Conservation (phyloP, 2,888 invertebrate species). For the Atethmia centrago region DNA sequence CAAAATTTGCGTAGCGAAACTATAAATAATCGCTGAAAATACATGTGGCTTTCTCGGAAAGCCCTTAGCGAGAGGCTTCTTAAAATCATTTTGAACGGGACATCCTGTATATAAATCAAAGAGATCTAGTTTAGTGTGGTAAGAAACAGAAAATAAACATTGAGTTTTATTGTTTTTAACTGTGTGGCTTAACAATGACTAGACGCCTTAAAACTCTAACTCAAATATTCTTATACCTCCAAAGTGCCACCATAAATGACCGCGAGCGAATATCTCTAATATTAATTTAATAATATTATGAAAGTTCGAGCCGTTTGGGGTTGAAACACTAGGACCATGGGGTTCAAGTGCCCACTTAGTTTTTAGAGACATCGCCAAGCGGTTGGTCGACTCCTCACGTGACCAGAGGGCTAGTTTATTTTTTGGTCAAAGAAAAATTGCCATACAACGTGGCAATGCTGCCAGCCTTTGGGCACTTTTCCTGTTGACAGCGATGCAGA, state of each 20-base stretch:
- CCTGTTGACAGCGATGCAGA: no score
- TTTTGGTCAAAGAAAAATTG: no score
- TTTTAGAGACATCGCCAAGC: no score
- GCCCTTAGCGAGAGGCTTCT: not conserved
- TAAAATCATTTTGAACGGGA: not conserved
- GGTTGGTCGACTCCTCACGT: no score
- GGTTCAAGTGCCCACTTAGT: no score
- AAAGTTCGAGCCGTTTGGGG: no score
- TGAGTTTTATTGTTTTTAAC: not conserved
- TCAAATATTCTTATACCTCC: not conserved
- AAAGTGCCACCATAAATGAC: not conserved
- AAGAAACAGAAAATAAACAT: not conserved
- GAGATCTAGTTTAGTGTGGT: not conserved
- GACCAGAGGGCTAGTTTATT: no score
- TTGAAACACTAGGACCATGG: no score
- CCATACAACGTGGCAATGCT: no score
- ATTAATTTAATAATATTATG: not conserved
- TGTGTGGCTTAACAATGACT: not conserved
- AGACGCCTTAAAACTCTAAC: not conserved
- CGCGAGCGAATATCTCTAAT: constrained; percentile 11
- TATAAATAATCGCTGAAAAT: not conserved
- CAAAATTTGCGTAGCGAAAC: not conserved
- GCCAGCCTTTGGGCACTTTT: no score
- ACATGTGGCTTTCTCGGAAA: not conserved
- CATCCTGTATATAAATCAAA: not conserved